Evolutionary conservation across 2,888 invertebrate genomes (phyloP).

Genomic region (Gisinianus flammeolus): DNA sequence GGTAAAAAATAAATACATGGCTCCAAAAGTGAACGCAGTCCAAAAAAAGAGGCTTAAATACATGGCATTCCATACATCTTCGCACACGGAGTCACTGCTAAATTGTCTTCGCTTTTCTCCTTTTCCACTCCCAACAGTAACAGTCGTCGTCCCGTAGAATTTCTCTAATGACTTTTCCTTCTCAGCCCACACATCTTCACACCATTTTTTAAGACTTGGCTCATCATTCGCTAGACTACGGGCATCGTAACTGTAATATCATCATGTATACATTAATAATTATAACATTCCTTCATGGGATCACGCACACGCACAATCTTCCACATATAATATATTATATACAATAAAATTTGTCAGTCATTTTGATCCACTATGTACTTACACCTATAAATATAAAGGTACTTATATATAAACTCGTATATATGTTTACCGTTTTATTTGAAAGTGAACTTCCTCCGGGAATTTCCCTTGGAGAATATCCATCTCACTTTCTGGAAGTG

Average conservation of each 20-base stretch:
- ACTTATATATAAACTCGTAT: background rate
- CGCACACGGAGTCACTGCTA: slow-evolving; percentile 12
- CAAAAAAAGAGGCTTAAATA: slow-evolving; percentile 71
- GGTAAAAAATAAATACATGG: slow-evolving; percentile 62
- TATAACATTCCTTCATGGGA: too few species aligned
- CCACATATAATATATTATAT: too few species aligned
- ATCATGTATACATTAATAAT: too few species aligned
- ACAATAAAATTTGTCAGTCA: too few species aligned
- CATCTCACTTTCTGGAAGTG: slow-evolving; percentile 75
- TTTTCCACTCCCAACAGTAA: slow-evolving; percentile 16
- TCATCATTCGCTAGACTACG: slow-evolving; percentile 69
- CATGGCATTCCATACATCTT: slow-evolving; percentile 61
- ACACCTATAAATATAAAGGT: background rate
- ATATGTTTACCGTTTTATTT: slow-evolving; percentile 70
- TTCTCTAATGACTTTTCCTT: slow-evolving; percentile 70
- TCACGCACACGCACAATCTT: too few species aligned
- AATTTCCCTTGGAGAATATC: slow-evolving; percentile 71
- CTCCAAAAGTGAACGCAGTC: slow-evolving; percentile 67
- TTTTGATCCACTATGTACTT: too few species aligned
- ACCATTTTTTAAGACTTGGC: slow-evolving; percentile 68
- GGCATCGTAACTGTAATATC: slow-evolving; percentile 67
- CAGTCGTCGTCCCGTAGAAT: slow-evolving; percentile 63
- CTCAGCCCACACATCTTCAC: slow-evolving; percentile 71
- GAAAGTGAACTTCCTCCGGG: slow-evolving; percentile 78
- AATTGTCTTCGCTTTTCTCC: slow-evolving; percentile 18